Conservation (phyloP, 1,140 invertebrate genomes). For the Microplitis demolitor region DNA sequence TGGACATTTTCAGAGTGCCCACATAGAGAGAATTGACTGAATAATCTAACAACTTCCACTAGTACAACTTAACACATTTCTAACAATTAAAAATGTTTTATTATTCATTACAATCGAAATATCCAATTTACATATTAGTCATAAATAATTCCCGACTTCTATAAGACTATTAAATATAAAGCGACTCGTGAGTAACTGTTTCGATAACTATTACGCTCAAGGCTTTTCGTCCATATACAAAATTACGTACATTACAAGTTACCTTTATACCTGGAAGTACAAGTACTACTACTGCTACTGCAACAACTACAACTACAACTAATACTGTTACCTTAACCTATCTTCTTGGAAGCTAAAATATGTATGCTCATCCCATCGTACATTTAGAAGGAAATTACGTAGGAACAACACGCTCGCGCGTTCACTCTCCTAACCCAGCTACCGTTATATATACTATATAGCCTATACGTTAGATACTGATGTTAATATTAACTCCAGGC, state of each 20-base stretch:
- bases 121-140: conserved; percentile 7
- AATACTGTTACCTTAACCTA: neutral
- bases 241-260: neutral
- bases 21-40: too few relatives aligned
- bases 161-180: conserved; percentile 2
- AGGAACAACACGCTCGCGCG: conserved; percentile 47
- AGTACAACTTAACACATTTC: too few relatives aligned
- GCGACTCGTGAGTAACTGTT: conserved; percentile 1
- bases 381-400: conserved; percentile 51
- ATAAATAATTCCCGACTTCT: neutral
- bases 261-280: neutral
- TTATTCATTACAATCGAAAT: neutral
- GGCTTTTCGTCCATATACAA: neutral
- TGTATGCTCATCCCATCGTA: conserved; percentile 47
- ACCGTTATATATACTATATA: neutral
- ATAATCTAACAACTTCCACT: too few relatives aligned
- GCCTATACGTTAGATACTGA: conserved; percentile 28
- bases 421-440: neutral
- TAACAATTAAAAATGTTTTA: too few relatives aligned
- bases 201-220: conserved; percentile 23
- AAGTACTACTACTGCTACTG: too few relatives aligned
- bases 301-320: too few relatives aligned
- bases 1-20: too few relatives aligned
- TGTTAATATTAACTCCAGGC: conserved; percentile 52
- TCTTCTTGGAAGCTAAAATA: conserved; percentile 41